These are phyloP conservation scores for Sepioteuthis lessoniana DNA, from an alignment of 2,888 invertebrate species.

Conservation along the genomic window DNA sequence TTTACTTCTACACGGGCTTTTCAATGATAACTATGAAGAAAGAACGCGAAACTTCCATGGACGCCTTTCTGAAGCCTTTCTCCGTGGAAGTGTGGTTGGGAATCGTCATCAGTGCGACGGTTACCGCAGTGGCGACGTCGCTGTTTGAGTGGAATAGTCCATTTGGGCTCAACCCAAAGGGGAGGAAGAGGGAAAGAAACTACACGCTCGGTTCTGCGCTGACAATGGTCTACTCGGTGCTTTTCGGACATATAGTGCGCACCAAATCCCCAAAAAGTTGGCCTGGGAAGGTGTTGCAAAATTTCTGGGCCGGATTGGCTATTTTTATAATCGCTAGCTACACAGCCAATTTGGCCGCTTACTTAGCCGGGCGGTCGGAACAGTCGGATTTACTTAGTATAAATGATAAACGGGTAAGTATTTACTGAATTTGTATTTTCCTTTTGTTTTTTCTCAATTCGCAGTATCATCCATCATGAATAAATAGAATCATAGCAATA, in stretches of 20 bases:
- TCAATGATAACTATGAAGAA: constrained; percentile 84
- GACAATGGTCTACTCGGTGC: constrained; percentile 93
- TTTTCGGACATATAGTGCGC: constrained; percentile 92
- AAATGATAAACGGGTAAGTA: constrained; percentile 86
- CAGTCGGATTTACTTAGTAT: constrained; percentile 86
- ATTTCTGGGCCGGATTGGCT: constrained; percentile 94
- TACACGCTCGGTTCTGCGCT: constrained; percentile 90
- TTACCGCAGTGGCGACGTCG: constrained; percentile 90
- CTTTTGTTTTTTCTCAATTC: no score
- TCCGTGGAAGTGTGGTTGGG: constrained; percentile 91
- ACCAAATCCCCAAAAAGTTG: constrained; percentile 95
- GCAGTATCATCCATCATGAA: no score
- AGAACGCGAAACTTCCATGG: constrained; percentile 78
- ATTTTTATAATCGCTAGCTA: constrained; percentile 95
- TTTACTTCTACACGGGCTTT: constrained; percentile 91
- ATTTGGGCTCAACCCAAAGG: constrained; percentile 93
- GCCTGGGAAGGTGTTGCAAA: constrained; percentile 95
- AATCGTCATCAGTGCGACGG: constrained; percentile 89
- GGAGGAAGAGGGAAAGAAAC: constrained; percentile 90
- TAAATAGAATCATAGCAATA: no score
- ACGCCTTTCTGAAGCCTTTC: constrained; percentile 90
- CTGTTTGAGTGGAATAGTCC: constrained; percentile 94
- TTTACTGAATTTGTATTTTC: neutral
- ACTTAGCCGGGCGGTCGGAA: constrained; percentile 91
- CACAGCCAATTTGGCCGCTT: constrained; percentile 92